phyloP scores from a whole-genome alignment of 2,888 invertebrate genomes.

The Colostygia pectinataria region DNA sequence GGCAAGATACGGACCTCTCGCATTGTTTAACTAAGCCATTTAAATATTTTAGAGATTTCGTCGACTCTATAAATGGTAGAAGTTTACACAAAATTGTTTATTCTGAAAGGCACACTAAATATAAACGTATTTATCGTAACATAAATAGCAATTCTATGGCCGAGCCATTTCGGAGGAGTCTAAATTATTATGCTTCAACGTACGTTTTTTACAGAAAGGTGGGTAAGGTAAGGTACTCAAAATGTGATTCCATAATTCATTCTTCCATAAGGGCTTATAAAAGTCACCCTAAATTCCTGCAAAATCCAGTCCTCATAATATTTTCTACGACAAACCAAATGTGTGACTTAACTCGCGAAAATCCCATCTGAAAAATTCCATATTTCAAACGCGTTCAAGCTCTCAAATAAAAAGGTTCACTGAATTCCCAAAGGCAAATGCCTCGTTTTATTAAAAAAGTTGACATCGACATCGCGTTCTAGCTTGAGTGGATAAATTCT shows the following conservation, averaged over 20 bases:
- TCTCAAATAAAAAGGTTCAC: conserved; percentile 25
- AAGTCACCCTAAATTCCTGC: conserved; percentile 11
- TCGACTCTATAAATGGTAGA: conserved; percentile 17
- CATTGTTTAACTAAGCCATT: conserved; percentile 46
- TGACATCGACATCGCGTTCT: conserved; percentile 20
- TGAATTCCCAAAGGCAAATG: conserved; percentile 21
- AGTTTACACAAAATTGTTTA: conserved; percentile 23
- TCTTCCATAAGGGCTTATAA: conserved; percentile 8
- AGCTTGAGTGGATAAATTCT: conserved; percentile 9
- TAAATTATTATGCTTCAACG: not conserved
- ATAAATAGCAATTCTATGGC: not conserved
- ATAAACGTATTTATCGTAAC: not conserved
- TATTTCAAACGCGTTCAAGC: conserved; percentile 26
- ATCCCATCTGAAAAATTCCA: conserved; percentile 25
- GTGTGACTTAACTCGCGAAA: conserved; percentile 20
- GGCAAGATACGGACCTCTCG: conserved; percentile 49
- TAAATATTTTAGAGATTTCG: conserved; percentile 29
- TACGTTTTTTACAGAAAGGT: not conserved
- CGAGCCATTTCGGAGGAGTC: not conserved
- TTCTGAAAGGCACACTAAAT: conserved; percentile 5
- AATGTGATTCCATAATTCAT: conserved; percentile 4
- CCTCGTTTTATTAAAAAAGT: conserved; percentile 25
- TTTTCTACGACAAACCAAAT: conserved; percentile 22
- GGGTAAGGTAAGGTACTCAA: not conserved
- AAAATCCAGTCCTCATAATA: conserved; percentile 18